A percentile compares a stretch with the other conserved stretches of the same genome.
phyloP scores from a whole-genome alignment of 1,140 invertebrate genomes.

The Leptinotarsa undecemlineata region DNA sequence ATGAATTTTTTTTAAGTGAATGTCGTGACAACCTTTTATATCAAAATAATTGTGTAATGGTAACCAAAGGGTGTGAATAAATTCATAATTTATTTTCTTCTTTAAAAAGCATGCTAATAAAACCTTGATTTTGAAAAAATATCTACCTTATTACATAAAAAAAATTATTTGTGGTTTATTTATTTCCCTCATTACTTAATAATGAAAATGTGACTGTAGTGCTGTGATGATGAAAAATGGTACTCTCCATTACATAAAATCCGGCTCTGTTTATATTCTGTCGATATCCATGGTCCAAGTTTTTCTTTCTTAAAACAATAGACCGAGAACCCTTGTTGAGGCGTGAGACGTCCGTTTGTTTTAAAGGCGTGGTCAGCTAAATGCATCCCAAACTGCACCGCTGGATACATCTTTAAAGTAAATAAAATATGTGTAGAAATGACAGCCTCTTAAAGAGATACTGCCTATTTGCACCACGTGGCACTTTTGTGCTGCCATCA shows the following conservation, averaged over 20 bases:
- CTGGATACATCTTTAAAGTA: conserved; percentile 32
- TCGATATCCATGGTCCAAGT: conserved; percentile 13
- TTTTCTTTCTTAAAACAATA: conserved; percentile 29
- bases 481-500: conserved; percentile 5
- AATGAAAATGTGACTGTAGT: too few relatives aligned
- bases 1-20: too few relatives aligned
- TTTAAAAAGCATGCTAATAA: too few relatives aligned
- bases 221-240: too few relatives aligned
- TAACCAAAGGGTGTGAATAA: too few relatives aligned
- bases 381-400: conserved; percentile 21
- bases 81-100: too few relatives aligned
- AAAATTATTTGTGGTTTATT: too few relatives aligned
- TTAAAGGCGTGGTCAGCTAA: conserved; percentile 14
- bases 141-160: too few relatives aligned
- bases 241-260: background rate
- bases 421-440: conserved; percentile 36
- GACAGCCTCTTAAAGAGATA: conserved; percentile 23
- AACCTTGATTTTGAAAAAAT: too few relatives aligned
- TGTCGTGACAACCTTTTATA: too few relatives aligned
- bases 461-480: conserved; percentile 12
- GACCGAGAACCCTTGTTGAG: conserved; percentile 20
- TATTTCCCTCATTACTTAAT: too few relatives aligned
- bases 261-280: background rate
- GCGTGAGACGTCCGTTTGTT: conserved; percentile 22
- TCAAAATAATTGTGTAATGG: too few relatives aligned